Evolutionary conservation across 2,888 invertebrate genomes (phyloP), one percentile per base, ranked within the genome.

Genomic region (Oligia strigilis): DNA sequence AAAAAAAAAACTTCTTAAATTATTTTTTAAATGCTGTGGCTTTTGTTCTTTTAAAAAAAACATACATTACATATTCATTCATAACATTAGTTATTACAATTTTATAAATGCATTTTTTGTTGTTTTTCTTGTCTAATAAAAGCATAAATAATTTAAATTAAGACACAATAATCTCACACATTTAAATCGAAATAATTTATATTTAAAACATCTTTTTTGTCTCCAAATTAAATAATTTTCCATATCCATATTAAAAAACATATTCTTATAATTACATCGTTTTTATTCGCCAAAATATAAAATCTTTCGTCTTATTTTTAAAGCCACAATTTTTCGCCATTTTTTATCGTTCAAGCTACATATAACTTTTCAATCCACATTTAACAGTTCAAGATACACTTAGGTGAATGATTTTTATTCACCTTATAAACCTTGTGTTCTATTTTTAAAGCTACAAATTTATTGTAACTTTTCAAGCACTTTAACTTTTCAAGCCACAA

Each of bases 51-150:
- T 23, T 6, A 9, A 36, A 64, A 23, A 36, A 29, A 74, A 13
- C 17, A 29, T 23, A 11, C 0, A n/a, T 72, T 52, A 62, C 11
- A 55, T 62, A 72, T 23, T 62, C 36, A 52, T 62, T 66, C 60
- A 64, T 55, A 3, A 29, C 29, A 29, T 29, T 29, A 29, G 1
- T 23, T 58, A 65, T 43, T 65, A 58, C 64, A 81, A n/a, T 36
- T 29, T 65, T 46, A 55, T 75, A 81, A 83, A 83, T 83, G 86
- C 83, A 81, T 46, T 55, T 52, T 55, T 46, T 52, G 36, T 85
- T 75, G 6, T 64, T 14, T 72, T 46, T 11, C 19, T 55, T 52
- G 6, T 13, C 5, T 36, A n/a, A 66, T 0, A 36, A 11, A 23
- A 52, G 3, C n/a, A n/a, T 43, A 36, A 40, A 64, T 71, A 52